phyloP scores from a whole-genome alignment of 1,140 invertebrate species.

The Drosophila subpulchrella region DNA sequence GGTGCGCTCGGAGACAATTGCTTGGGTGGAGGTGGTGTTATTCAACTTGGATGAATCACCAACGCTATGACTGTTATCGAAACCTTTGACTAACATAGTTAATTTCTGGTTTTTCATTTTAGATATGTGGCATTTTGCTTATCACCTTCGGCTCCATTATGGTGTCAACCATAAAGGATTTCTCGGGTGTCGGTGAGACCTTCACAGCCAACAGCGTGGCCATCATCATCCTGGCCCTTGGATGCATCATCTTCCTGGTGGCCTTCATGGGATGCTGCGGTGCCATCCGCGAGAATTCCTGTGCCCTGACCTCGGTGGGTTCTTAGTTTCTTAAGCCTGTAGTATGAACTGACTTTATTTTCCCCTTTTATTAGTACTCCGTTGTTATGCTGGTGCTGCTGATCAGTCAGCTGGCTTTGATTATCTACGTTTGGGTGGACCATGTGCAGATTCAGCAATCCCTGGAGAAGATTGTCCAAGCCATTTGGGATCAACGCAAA shows the following conservation, averaged over 20 bases:
- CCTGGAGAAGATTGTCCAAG: conserved; percentile 84
- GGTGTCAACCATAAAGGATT: conserved; percentile 85
- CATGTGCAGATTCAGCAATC: conserved; percentile 84
- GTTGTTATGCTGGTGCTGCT: conserved; percentile 87
- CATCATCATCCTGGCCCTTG: conserved; percentile 89
- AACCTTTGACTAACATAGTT: conserved; percentile 22
- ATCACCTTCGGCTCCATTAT: conserved; percentile 87
- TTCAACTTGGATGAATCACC: conserved; percentile 21
- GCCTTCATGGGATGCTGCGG: conserved; percentile 94
- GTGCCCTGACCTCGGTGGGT: conserved; percentile 91
- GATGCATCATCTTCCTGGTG: conserved; percentile 90
- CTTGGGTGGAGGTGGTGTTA: conserved; percentile 6
- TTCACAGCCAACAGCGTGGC: conserved; percentile 86
- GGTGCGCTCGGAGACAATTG: not conserved
- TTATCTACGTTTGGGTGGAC: conserved; percentile 86
- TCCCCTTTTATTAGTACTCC: conserved; percentile 86
- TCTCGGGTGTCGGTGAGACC: conserved; percentile 85
- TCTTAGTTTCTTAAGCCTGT: not conserved
- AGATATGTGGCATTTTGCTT: conserved; percentile 88
- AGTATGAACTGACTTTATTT: not conserved
- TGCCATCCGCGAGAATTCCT: conserved; percentile 91
- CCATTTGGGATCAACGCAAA: conserved; percentile 68
- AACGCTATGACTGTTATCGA: conserved; percentile 10
- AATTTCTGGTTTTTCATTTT: conserved; percentile 30
- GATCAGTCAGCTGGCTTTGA: conserved; percentile 87